phyloP scores from a whole-genome alignment of 2,888 invertebrate species.

The Calameuta filiformis region DNA sequence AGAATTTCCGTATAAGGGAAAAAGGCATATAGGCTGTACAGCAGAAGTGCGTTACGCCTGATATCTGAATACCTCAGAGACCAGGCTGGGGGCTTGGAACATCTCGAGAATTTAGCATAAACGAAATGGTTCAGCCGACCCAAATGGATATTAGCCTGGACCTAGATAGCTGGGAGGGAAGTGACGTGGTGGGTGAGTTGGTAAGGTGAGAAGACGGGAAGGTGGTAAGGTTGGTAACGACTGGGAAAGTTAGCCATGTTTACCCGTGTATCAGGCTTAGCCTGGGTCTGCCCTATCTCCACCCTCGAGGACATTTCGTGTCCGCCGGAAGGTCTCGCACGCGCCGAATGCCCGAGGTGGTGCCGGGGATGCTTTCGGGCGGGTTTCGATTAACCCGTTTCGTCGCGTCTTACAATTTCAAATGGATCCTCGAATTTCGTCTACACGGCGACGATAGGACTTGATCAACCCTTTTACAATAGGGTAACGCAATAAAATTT shows the following conservation, averaged over 20 bases:
- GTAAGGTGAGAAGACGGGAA: neutral
- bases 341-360: neutral
- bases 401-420: neutral
- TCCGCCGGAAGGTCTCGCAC: neutral
- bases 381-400: neutral
- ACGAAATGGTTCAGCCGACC: conserved; percentile 28
- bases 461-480: no score
- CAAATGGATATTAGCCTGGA: conserved; percentile 29
- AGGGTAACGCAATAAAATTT: neutral
- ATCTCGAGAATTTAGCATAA: conserved; percentile 21
- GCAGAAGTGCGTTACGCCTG: neutral
- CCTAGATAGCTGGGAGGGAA: neutral
- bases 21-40: neutral
- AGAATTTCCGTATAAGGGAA: neutral
- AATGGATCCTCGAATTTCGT: neutral
- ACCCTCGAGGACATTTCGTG: neutral
- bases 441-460: neutral
- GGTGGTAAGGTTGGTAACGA: neutral
- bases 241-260: conserved; percentile 1
- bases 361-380: neutral
- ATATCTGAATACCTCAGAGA: neutral
- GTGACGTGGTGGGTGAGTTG: no score
- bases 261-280: conserved; percentile 11
- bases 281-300: neutral
- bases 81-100: neutral